Evolutionary conservation across 2,888 invertebrate genomes (phyloP).

Genomic region (Campoplex nolae): DNA sequence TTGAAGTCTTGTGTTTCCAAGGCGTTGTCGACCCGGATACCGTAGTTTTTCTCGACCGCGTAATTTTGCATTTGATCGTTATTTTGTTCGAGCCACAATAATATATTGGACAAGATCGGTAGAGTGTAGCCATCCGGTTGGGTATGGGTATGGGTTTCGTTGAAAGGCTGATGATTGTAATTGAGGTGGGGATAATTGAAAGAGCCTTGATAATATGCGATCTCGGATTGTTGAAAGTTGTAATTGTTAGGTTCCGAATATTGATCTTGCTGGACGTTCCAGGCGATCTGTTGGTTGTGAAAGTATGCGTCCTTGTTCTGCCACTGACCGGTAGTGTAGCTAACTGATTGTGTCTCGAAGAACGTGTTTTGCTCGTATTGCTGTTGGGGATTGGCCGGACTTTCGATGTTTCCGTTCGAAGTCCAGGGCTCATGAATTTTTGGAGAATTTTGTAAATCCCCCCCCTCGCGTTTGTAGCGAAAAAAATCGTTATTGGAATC

Average conservation of each 20-base stretch:
- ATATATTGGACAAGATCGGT: constrained; percentile 59
- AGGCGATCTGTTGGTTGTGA: constrained; percentile 27
- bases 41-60: no score
- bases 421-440: no score
- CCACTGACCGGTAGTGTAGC: constrained; percentile 2
- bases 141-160: constrained; percentile 13
- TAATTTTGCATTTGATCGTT: constrained; percentile 22
- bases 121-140: constrained; percentile 27
- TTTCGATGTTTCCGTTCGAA: no score
- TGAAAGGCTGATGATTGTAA: constrained; percentile 24
- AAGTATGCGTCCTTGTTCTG: constrained; percentile 18
- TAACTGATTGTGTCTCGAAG: not conserved
- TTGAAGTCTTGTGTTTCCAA: no score
- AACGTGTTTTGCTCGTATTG: no score
- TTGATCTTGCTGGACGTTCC: constrained; percentile 25
- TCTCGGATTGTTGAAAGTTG: constrained; percentile 33
- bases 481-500: no score
- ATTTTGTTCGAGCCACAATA: constrained; percentile 46
- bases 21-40: no score
- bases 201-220: constrained; percentile 25
- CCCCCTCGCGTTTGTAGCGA: no score
- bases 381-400: no score
- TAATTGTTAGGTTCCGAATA: not conserved
- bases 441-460: no score
- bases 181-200: constrained; percentile 12